phyloP scores from a whole-genome alignment of 2,888 invertebrate genomes.

The Bhutanitis thaidina region DNA sequence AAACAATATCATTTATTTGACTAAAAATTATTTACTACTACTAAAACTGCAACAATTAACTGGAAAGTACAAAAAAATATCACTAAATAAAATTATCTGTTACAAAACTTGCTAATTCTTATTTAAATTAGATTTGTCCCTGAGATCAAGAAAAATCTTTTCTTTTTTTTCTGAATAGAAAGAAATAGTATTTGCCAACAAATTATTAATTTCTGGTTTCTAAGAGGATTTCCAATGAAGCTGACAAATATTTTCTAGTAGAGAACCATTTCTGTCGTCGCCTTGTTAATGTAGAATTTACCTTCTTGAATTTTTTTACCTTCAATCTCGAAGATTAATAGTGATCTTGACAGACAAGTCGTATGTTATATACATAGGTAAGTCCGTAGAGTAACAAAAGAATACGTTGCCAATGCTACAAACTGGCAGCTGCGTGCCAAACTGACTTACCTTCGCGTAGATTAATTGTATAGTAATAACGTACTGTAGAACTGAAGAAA shows the following conservation, averaged over 20 bases:
- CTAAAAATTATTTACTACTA: too few relatives aligned
- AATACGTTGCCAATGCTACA: conserved; percentile 35
- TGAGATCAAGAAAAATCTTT: too few relatives aligned
- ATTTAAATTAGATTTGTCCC: too few relatives aligned
- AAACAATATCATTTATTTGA: too few relatives aligned
- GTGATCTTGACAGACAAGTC: conserved; percentile 59
- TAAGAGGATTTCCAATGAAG: not conserved
- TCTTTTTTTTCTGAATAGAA: too few relatives aligned
- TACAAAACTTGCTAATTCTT: too few relatives aligned
- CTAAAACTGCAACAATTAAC: too few relatives aligned
- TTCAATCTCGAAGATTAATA: conserved; percentile 54
- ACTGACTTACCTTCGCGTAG: conserved; percentile 31
- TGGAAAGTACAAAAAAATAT: too few relatives aligned
- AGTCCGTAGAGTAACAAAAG: conserved; percentile 41
- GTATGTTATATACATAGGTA: conserved; percentile 40
- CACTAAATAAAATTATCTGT: too few relatives aligned
- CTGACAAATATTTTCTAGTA: not conserved
- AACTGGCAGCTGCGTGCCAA: conserved; percentile 44
- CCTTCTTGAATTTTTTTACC: conserved; percentile 27
- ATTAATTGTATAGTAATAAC: conserved; percentile 44
- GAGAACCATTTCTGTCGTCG: conserved; percentile 20
- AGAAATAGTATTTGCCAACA: conserved; percentile 2
- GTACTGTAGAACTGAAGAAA: not conserved
- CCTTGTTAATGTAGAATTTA: conserved; percentile 23
- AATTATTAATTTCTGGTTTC: not conserved